phyloP scores from a whole-genome alignment of 1,140 invertebrate genomes.

The Teleopsis dalmanni region DNA sequence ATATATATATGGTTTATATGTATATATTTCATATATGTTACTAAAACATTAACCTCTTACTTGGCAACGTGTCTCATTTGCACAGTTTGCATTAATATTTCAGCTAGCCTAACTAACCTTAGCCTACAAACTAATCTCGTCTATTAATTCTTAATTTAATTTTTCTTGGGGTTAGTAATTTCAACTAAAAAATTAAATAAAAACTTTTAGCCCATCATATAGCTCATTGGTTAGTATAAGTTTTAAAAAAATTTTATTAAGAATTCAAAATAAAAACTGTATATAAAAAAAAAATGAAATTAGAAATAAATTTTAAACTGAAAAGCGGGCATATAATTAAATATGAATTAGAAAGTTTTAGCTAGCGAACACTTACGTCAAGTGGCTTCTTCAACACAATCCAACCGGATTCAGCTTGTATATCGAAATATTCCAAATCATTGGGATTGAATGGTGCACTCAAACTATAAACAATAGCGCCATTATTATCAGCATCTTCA shows the following conservation, averaged over 20 bases:
- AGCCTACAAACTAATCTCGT: too few relatives aligned
- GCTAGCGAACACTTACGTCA: slow-evolving; percentile 72
- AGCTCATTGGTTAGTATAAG: not conserved
- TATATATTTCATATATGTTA: too few relatives aligned
- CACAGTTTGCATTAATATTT: too few relatives aligned
- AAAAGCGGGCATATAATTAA: not conserved
- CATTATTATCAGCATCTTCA: slow-evolving; percentile 93
- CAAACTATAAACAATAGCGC: slow-evolving; percentile 85
- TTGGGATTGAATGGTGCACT: slow-evolving; percentile 76
- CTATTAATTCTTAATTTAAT: not conserved
- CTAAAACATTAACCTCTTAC: too few relatives aligned
- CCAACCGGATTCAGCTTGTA: slow-evolving; percentile 93
- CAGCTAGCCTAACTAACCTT: too few relatives aligned
- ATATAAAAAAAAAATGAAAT: not conserved
- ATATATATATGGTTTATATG: too few relatives aligned
- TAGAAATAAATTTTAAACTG: not conserved
- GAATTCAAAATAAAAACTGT: not conserved
- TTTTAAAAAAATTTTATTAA: not conserved
- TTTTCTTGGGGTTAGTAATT: not conserved
- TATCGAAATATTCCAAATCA: slow-evolving; percentile 90
- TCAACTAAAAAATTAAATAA: not conserved
- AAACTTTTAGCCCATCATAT: not conserved
- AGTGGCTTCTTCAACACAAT: slow-evolving; percentile 87
- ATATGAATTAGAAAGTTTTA: too few relatives aligned
- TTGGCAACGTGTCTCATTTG: too few relatives aligned